Evolutionary conservation across 2,113 vertebrate species (phyloP).

Genomic region (Elgaria multicarinata): DNA sequence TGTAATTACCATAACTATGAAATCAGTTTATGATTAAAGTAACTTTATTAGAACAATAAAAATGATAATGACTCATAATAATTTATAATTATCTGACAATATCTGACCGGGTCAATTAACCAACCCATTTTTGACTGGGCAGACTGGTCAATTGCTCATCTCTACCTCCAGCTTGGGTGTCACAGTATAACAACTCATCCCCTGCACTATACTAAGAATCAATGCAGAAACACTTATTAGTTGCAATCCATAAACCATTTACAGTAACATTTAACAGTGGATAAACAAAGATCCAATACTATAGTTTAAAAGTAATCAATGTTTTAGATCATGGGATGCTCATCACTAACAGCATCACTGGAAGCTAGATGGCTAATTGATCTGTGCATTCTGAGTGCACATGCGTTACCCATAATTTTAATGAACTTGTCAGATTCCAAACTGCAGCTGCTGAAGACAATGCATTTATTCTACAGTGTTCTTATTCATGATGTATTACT

Average conservation of each 20-base stretch:
- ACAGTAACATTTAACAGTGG: not conserved
- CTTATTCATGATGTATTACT: not conserved
- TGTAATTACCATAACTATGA: no score
- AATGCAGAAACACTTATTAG: not conserved
- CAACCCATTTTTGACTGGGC: not conserved
- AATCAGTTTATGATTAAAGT: no score
- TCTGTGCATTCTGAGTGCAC: not conserved
- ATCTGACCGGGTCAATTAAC: not conserved
- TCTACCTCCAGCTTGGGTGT: not conserved
- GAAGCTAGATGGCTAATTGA: not conserved
- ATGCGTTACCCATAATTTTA: not conserved
- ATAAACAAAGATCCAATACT: not conserved
- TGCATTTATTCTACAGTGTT: not conserved
- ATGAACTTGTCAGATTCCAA: not conserved
- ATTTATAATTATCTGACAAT: not conserved
- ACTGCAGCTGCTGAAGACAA: not conserved
- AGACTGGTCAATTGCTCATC: not conserved
- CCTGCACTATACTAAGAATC: not conserved
- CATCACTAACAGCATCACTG: not conserved
- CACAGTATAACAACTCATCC: not conserved
- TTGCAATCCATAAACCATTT: not conserved
- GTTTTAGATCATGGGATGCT: not conserved
- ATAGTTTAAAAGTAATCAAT: not conserved
- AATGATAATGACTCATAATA: not conserved
- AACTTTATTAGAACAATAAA: not conserved